A percentile compares a stretch with the other conserved stretches of the same genome.
Evolutionary conservation across 2,113 vertebrate genomes (phyloP).

Genomic region (Spilogale gracilis): DNA sequence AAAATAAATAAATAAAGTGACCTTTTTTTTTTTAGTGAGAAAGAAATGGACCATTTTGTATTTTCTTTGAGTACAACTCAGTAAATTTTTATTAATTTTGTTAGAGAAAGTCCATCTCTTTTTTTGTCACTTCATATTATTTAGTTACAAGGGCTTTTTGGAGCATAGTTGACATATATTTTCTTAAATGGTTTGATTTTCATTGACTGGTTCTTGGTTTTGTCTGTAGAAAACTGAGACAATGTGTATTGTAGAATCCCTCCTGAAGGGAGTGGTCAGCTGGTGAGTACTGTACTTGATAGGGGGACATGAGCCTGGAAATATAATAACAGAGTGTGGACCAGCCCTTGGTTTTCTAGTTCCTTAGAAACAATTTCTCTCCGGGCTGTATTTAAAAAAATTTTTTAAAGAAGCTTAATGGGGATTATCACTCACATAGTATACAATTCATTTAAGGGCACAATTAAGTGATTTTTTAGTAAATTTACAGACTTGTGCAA

Average conservation of each 20-base stretch:
- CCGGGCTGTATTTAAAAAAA: background rate
- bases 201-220: slow-evolving; percentile 3
- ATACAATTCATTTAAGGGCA: background rate
- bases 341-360: background rate
- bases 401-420: background rate
- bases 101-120: slow-evolving; percentile 33
- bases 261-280: background rate
- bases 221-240: slow-evolving; percentile 4
- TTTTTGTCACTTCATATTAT: slow-evolving; percentile 9
- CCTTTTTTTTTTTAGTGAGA: background rate
- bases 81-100: slow-evolving; percentile 39
- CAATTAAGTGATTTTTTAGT: background rate
- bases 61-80: background rate
- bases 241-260: background rate
- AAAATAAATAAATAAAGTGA: no score
- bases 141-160: slow-evolving; percentile 51
- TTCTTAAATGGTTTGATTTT: slow-evolving; percentile 58
- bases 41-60: background rate
- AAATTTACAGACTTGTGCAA: background rate
- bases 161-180: slow-evolving; percentile 18
- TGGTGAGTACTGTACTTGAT: background rate
- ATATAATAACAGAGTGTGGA: background rate
- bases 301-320: background rate
- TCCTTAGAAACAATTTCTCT: background rate
- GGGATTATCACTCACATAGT: background rate